Conservation (phyloP, 2,797 vertebrate species). For the Psittacula derbiana region DNA sequence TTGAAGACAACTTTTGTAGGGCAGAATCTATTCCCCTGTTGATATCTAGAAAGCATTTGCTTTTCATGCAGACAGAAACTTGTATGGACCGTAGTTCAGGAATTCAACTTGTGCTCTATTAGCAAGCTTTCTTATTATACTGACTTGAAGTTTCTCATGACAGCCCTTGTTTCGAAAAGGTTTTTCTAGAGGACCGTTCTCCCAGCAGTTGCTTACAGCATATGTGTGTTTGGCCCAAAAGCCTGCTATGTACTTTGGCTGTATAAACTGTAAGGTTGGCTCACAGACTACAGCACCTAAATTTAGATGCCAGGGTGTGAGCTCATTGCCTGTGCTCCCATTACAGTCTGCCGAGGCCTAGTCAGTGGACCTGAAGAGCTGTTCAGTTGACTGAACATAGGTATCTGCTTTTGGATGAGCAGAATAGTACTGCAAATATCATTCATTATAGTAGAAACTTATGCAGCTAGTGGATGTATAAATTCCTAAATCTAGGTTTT, state of each 20-base stretch:
- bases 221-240: conserved; percentile 5
- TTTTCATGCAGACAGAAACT: neutral
- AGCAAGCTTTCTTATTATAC: neutral
- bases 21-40: neutral
- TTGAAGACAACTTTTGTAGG: neutral
- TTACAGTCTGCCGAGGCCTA: neutral
- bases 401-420: neutral
- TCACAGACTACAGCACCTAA: conserved; percentile 31
- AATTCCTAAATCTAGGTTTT: neutral
- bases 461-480: neutral
- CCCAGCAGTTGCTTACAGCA: neutral
- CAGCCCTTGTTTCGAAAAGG: neutral
- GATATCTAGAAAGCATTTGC: neutral
- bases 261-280: conserved; percentile 18
- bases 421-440: neutral
- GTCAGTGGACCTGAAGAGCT: neutral
- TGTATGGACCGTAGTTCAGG: neutral
- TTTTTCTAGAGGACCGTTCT: neutral
- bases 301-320: conserved; percentile 58
- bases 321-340: conserved; percentile 16
- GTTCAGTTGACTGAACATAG: neutral
- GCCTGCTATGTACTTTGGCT: conserved; percentile 7
- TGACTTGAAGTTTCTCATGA: neutral
- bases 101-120: neutral
- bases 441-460: neutral